Evolutionary conservation across 2,888 invertebrate genomes (phyloP).

Genomic region (Psylliodes chrysocephalus): DNA sequence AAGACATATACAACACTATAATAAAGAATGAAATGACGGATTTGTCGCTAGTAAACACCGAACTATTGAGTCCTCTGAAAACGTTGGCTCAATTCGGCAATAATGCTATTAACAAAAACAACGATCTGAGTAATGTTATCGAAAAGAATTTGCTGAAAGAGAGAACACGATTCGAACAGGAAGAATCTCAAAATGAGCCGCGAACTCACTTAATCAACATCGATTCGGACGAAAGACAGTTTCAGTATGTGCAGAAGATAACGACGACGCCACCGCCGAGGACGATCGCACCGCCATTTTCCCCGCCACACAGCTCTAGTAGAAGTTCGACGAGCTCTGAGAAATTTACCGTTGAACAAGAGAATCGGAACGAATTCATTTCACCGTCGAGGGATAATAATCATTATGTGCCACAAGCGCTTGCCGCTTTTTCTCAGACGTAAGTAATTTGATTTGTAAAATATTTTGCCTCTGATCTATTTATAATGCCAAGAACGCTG

Average conservation of each 20-base stretch:
- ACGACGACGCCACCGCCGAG: too few species aligned
- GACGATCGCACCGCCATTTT: neutral
- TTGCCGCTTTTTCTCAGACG: neutral
- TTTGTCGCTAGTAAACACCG: conserved; percentile 18
- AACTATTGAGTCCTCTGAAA: conserved; percentile 19
- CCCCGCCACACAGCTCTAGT: neutral
- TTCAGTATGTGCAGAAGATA: neutral
- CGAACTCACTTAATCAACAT: neutral
- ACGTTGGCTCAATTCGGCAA: conserved; percentile 26
- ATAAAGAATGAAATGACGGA: conserved; percentile 36
- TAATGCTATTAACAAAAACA: neutral
- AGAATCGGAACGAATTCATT: neutral
- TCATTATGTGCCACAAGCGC: neutral
- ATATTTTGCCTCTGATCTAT: too few species aligned
- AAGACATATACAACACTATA: conserved; percentile 40
- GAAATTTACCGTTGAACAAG: neutral
- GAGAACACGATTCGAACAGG: conserved; percentile 26
- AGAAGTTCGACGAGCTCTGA: neutral
- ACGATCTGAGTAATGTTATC: conserved; percentile 8
- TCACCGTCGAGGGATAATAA: neutral
- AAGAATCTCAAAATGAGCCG: neutral
- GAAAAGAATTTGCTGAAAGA: conserved; percentile 21
- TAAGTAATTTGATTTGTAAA: neutral
- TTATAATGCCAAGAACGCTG: too few species aligned
- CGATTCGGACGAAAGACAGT: neutral